phyloP scores from a whole-genome alignment of 2,113 vertebrate species.

The Sphyrna mokarran region DNA sequence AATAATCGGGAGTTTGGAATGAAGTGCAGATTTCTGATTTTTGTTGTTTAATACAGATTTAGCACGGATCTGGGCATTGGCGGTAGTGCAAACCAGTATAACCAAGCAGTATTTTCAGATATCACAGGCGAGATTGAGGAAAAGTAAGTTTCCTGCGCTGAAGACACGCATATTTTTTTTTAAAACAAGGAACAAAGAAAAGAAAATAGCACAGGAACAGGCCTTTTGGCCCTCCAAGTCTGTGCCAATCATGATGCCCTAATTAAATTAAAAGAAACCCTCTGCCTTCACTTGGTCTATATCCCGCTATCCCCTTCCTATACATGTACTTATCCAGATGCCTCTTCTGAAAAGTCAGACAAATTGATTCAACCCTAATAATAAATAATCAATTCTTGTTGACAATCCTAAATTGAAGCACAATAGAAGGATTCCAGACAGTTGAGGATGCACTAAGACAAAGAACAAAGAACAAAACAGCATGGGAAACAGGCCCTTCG shows the following conservation, averaged over 20 bases:
- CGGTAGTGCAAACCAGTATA: neutral
- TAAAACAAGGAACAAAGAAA: neutral
- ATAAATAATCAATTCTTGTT: neutral
- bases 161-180: neutral
- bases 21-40: neutral
- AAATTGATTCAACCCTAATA: neutral
- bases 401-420: neutral
- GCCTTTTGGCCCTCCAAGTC: too few species aligned
- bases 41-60: neutral
- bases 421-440: neutral
- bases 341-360: neutral
- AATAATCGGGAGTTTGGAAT: neutral
- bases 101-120: neutral
- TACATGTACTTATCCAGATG: too few species aligned
- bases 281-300: too few species aligned
- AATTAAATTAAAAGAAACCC: too few species aligned
- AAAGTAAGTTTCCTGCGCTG: neutral
- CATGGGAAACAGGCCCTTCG: too few species aligned
- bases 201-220: too few species aligned
- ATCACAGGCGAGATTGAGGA: neutral
- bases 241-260: too few species aligned
- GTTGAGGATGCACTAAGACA: neutral
- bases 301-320: too few species aligned
- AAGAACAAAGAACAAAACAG: too few species aligned
- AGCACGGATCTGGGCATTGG: neutral